phyloP scores from a whole-genome alignment of 2,888 invertebrate genomes.

The Corbicula japonica region DNA sequence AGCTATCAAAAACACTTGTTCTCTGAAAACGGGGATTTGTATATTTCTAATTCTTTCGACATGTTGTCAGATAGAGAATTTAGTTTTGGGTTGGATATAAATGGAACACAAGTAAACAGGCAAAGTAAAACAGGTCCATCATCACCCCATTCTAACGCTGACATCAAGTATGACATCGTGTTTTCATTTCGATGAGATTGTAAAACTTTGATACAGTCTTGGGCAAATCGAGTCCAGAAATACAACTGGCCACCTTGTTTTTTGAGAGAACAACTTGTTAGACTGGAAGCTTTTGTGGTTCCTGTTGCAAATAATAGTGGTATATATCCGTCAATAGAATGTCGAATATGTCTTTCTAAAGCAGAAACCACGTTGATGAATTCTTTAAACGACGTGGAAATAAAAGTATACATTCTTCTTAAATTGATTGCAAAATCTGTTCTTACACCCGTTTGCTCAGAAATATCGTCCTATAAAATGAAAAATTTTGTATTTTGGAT shows the following conservation, averaged over 20 bases:
- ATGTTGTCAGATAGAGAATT: not conserved
- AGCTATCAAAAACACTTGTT: not conserved
- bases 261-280: not conserved
- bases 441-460: conserved; percentile 6
- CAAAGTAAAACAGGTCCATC: not conserved
- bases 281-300: not conserved
- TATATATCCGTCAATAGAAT: conserved; percentile 2
- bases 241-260: conserved; percentile 14
- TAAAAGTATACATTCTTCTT: conserved; percentile 14
- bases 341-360: conserved; percentile 11
- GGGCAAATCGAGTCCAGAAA: not conserved
- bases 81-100: not conserved
- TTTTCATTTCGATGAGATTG: not conserved
- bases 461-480: conserved; percentile 21
- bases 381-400: conserved; percentile 1
- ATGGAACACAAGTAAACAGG: not conserved
- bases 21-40: not conserved
- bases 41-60: not conserved
- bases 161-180: conserved; percentile 2
- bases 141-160: not conserved
- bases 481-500: conserved; percentile 28
- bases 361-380: conserved; percentile 4
- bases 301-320: conserved; percentile 11
- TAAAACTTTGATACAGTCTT: not conserved
- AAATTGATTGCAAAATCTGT: conserved; percentile 9